These are phyloP conservation scores for Neocloeon triangulifer DNA, from an alignment of 1,140 invertebrate species.

Conservation along the genomic window DNA sequence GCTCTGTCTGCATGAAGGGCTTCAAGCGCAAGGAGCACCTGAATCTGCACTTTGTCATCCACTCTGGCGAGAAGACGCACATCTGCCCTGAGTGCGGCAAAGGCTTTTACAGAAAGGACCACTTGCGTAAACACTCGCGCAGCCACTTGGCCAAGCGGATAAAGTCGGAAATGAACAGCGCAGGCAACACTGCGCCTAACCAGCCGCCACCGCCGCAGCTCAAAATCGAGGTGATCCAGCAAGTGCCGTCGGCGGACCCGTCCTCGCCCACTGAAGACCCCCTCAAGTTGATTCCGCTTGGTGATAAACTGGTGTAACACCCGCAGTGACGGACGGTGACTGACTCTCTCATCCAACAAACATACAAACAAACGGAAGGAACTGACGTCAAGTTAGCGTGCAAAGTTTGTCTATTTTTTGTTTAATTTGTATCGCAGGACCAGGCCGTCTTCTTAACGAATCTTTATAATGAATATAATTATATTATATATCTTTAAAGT, in stretches of 20 bases:
- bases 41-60: conserved; percentile 26
- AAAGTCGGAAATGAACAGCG: conserved; percentile 30
- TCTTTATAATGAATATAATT: too few species aligned
- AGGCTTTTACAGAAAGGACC: conserved; percentile 66
- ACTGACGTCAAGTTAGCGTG: too few species aligned
- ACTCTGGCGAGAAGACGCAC: conserved; percentile 26
- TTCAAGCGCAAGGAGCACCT: conserved; percentile 35
- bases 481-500: too few species aligned
- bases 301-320: too few species aligned
- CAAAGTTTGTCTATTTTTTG: too few species aligned
- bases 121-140: conserved; percentile 49
- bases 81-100: conserved; percentile 39
- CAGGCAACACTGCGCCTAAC: conserved; percentile 9
- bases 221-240: background rate
- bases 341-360: too few species aligned
- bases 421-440: too few species aligned
- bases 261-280: too few species aligned
- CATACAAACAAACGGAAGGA: too few species aligned
- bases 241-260: background rate
- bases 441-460: too few species aligned
- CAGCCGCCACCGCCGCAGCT: conserved; percentile 10
- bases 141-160: conserved; percentile 45
- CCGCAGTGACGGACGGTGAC: too few species aligned
- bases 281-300: too few species aligned
- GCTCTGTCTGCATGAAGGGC: conserved; percentile 46